Conservation (phyloP, 2,113 vertebrate genomes). For the Poicephalus meyeri region DNA sequence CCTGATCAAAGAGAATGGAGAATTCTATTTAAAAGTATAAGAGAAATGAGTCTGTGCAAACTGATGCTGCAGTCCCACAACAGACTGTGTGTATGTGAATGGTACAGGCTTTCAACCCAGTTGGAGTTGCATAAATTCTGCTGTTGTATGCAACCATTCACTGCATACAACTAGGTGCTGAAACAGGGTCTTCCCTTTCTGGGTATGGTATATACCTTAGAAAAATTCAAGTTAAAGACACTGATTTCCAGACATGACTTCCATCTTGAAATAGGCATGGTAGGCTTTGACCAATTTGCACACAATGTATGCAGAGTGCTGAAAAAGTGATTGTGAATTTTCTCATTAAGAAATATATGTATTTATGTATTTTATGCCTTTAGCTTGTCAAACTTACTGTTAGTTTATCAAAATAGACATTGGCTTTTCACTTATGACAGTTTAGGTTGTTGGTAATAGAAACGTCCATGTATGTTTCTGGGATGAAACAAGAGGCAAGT, state of each 20-base stretch:
- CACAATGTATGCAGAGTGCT: not conserved
- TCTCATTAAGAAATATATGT: not conserved
- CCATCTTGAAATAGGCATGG: not conserved
- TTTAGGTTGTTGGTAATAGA: not conserved
- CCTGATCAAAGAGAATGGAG: not conserved
- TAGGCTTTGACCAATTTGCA: not conserved
- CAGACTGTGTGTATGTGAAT: not conserved
- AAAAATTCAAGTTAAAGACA: not conserved
- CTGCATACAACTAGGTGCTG: not conserved
- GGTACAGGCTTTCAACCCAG: not conserved
- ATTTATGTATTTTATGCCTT: not conserved
- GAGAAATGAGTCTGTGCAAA: not conserved
- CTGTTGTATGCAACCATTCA: not conserved
- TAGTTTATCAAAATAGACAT: not conserved
- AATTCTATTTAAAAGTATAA: not conserved
- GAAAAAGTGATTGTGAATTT: not conserved
- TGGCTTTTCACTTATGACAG: not conserved
- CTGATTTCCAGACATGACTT: not conserved
- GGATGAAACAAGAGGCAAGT: not conserved
- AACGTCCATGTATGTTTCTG: accelerated
- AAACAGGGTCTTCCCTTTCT: not conserved
- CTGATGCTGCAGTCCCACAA: not conserved
- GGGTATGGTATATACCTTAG: not conserved
- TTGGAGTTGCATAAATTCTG: not conserved
- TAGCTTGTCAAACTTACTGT: not conserved